phyloP scores from a whole-genome alignment of 2,797 vertebrate genomes.

The Pangasius krempfi region DNA sequence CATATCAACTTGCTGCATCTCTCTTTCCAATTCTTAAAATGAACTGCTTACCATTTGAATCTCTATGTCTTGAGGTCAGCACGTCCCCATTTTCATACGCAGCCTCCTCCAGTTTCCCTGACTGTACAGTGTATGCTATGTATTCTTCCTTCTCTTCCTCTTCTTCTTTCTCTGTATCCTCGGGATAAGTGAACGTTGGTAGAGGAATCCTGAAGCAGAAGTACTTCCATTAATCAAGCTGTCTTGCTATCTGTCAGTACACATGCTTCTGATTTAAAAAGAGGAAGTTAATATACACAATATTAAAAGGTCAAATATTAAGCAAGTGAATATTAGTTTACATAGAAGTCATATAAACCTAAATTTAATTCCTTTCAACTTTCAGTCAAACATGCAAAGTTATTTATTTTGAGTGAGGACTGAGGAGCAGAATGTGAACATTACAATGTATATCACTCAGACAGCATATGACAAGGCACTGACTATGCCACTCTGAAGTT shows the following conservation, averaged over 20 bases:
- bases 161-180: slow-evolving; percentile 42
- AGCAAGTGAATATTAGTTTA: too few relatives aligned
- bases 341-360: not conserved
- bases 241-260: not conserved
- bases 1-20: too few relatives aligned
- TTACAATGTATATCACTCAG: not conserved
- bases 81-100: not conserved
- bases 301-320: too few relatives aligned
- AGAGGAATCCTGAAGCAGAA: slow-evolving; percentile 21
- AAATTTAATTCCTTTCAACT: not conserved
- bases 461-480: not conserved
- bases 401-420: not conserved
- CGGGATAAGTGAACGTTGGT: not conserved
- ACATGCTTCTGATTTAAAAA: not conserved
- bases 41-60: slow-evolving; percentile 15
- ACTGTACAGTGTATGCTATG: slow-evolving; percentile 57
- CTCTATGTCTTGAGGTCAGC: slow-evolving; percentile 5
- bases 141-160: slow-evolving; percentile 6
- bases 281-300: too few relatives aligned
- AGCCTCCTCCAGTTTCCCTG: slow-evolving; percentile 6
- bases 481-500: too few relatives aligned
- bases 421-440: not conserved
- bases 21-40: too few relatives aligned
- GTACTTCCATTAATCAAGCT: not conserved
- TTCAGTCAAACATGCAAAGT: not conserved